These are phyloP conservation scores for Trigoniulus corallinus DNA, from an alignment of 1,140 invertebrate genomes.

Conservation along the genomic window DNA sequence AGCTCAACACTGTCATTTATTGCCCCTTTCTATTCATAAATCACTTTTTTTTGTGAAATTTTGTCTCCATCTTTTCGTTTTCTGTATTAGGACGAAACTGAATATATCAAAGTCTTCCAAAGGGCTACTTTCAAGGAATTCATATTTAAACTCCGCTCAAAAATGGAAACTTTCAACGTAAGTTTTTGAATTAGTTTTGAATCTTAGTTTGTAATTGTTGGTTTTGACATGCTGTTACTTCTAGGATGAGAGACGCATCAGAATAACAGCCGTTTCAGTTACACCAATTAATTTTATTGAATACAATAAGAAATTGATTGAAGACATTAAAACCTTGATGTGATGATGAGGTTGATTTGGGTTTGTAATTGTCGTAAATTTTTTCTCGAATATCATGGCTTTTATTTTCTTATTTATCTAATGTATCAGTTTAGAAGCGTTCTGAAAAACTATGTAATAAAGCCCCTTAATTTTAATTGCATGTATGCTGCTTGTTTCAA, in stretches of 20 bases:
- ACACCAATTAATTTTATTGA: slow-evolving; percentile 55
- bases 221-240: slow-evolving; percentile 17
- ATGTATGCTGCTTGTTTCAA: too few relatives aligned
- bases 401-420: too few relatives aligned
- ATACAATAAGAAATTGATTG: slow-evolving; percentile 49
- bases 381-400: too few relatives aligned
- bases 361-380: too few relatives aligned
- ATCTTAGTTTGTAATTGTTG: slow-evolving; percentile 11
- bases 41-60: too few relatives aligned
- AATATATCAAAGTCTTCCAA: slow-evolving; percentile 42
- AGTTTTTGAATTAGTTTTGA: slow-evolving; percentile 20
- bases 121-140: slow-evolving; percentile 60
- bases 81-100: slow-evolving; percentile 23
- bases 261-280: slow-evolving; percentile 46
- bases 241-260: slow-evolving; percentile 67
- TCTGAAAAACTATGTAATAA: too few relatives aligned
- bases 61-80: slow-evolving; percentile 6
- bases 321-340: slow-evolving; percentile 22
- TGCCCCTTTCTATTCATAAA: too few relatives aligned
- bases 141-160: slow-evolving; percentile 63
- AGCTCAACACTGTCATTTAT: neutral
- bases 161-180: slow-evolving; percentile 79
- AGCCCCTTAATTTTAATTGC: too few relatives aligned
- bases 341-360: neutral
- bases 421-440: too few relatives aligned